Conservation (phyloP, 2,113 vertebrate species). For the Gobiocypris rarus region DNA sequence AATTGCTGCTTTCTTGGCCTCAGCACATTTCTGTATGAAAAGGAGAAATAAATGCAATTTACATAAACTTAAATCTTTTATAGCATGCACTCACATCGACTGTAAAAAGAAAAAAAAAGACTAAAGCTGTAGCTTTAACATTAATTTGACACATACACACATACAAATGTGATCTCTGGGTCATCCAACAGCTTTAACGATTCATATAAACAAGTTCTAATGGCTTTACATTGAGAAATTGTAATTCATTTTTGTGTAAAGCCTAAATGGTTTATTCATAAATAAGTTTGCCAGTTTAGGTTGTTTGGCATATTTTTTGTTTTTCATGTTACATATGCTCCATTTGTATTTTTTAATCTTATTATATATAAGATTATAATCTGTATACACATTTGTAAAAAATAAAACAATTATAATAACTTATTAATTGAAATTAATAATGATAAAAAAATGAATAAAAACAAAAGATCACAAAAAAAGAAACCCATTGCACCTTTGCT, state of each 20-base stretch:
- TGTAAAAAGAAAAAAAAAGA: background rate
- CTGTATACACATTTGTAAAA: too few species aligned
- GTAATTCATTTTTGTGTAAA: background rate
- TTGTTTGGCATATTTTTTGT: background rate
- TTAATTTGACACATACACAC: background rate
- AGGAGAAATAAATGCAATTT: background rate
- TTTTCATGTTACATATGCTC: background rate
- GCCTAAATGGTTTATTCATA: background rate
- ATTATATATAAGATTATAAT: too few species aligned
- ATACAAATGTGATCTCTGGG: background rate
- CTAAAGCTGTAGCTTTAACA: background rate
- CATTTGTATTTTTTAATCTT: background rate
- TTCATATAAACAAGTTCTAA: background rate
- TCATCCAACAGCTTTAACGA: background rate
- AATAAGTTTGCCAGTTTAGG: background rate
- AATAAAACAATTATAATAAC: background rate
- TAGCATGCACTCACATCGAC: background rate
- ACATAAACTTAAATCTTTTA: background rate
- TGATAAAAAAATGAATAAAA: background rate
- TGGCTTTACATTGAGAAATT: background rate
- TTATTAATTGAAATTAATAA: too few species aligned
- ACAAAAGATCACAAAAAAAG: background rate
- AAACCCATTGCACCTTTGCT: slow-evolving; percentile 81
- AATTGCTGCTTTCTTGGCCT: slow-evolving; percentile 84
- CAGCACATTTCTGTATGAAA: slow-evolving; percentile 80